These are phyloP conservation scores for Chaetogeoica ovagalla DNA, from an alignment of 2,888 invertebrate species.

Conservation along the genomic window DNA sequence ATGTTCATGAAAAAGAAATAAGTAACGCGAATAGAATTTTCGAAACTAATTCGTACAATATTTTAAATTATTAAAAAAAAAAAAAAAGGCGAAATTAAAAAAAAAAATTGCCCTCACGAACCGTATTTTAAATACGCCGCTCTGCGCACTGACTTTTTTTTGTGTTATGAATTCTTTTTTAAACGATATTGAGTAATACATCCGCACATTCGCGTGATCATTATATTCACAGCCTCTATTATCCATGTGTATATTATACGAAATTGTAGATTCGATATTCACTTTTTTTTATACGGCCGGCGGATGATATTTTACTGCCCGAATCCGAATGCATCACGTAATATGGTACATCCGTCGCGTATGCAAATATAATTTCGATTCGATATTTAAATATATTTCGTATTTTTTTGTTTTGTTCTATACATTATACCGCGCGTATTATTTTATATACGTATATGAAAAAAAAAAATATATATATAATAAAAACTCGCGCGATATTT, in stretches of 20 bases:
- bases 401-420: too few species aligned
- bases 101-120: too few species aligned
- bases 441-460: not conserved
- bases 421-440: too few species aligned
- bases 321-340: not conserved
- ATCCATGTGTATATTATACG: not conserved
- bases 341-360: too few species aligned
- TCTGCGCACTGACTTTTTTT: not conserved
- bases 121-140: too few species aligned
- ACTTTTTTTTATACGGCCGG: not conserved
- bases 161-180: not conserved
- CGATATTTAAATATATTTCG: not conserved
- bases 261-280: slow-evolving; percentile 14
- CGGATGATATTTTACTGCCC: not conserved
- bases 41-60: too few species aligned
- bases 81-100: too few species aligned
- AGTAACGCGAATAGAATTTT: too few species aligned
- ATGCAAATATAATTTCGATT: slow-evolving; percentile 4
- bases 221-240: not conserved
- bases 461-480: not conserved
- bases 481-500: slow-evolving; percentile 10
- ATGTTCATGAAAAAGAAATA: too few species aligned
- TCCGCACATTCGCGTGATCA: not conserved
- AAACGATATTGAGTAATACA: not conserved
- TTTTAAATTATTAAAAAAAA: too few species aligned